phyloP scores from a whole-genome alignment of 2,113 vertebrate species.

The Mesitornis unicolor region DNA sequence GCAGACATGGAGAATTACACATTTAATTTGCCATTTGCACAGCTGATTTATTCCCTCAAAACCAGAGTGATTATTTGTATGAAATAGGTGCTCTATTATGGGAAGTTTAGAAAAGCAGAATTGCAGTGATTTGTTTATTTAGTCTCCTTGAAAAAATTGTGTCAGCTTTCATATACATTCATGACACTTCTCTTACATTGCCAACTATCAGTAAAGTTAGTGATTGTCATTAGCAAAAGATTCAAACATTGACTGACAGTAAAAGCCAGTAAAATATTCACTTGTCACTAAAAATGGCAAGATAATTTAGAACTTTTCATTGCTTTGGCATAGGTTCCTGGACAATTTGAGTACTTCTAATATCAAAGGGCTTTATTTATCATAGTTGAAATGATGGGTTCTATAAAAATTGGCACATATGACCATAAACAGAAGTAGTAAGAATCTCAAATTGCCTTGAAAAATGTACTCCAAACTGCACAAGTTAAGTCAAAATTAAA shows the following conservation, averaged over 20 bases:
- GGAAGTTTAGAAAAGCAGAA: neutral
- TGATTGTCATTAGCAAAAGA: conserved; percentile 26
- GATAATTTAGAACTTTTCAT: conserved; percentile 60
- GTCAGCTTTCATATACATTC: neutral
- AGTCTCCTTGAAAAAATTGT: neutral
- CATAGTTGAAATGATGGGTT: neutral
- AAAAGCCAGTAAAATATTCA: conserved; percentile 46
- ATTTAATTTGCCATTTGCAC: neutral
- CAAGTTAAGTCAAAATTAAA: neutral
- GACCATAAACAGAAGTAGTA: conserved; percentile 30
- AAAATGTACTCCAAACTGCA: neutral
- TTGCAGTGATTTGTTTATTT: conserved; percentile 19
- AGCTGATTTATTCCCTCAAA: neutral
- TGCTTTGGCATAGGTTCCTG: conserved; percentile 50
- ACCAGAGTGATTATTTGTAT: neutral
- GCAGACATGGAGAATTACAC: neutral
- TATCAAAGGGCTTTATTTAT: conserved; percentile 35
- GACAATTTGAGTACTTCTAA: conserved; percentile 39
- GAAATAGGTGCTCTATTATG: neutral
- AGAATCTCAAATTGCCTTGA: neutral
- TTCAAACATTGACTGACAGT: conserved; percentile 54
- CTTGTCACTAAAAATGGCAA: conserved; percentile 57
- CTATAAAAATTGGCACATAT: conserved; percentile 2
- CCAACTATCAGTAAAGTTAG: conserved; percentile 18
- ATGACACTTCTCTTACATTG: neutral